Conservation (phyloP, 2,888 invertebrate genomes). For the Hesperia comma region DNA sequence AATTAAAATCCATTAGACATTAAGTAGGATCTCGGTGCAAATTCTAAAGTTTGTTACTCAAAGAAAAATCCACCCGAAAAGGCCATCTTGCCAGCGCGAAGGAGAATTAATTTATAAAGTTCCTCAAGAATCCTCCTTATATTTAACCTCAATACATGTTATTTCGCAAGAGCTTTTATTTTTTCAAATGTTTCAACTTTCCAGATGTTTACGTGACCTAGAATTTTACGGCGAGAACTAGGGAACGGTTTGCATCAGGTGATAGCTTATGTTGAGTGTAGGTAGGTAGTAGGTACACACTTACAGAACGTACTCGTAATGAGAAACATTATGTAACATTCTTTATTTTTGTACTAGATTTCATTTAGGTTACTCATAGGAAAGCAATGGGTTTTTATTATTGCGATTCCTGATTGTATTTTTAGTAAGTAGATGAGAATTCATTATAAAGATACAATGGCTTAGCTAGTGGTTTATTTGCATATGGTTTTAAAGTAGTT, state of each 20-base stretch:
- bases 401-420: too few species aligned
- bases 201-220: constrained; percentile 4
- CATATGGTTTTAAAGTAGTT: too few species aligned
- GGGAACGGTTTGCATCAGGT: too few species aligned
- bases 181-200: constrained; percentile 7
- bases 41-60: constrained; percentile 6
- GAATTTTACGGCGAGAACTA: neutral
- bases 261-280: neutral
- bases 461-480: too few species aligned
- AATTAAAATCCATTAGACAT: neutral
- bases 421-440: too few species aligned
- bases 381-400: too few species aligned
- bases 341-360: too few species aligned
- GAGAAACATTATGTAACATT: too few species aligned
- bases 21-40: neutral
- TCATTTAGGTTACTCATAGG: too few species aligned
- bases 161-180: constrained; percentile 5
- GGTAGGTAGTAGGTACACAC: too few species aligned
- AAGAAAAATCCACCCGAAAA: neutral
- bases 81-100: neutral
- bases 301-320: too few species aligned
- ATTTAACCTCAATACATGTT: constrained; percentile 4
- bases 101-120: constrained; percentile 5
- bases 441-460: too few species aligned
- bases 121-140: constrained; percentile 3